A percentile compares a stretch with the other conserved stretches of the same genome.
phyloP scores from a whole-genome alignment of 2,888 invertebrate genomes.

The Sympetrum striolatum region DNA sequence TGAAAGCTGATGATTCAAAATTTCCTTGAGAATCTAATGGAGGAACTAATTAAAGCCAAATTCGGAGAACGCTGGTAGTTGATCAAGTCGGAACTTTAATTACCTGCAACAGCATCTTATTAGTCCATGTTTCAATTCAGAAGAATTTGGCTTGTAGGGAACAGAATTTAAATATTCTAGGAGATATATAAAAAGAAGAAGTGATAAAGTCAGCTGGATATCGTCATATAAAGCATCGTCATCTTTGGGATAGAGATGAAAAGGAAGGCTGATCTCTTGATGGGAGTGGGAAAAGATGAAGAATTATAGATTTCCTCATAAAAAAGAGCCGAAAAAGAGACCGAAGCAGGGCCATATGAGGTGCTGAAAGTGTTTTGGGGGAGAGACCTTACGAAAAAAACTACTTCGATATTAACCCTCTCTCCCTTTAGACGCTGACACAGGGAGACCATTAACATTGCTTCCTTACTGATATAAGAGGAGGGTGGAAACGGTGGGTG shows the following conservation, averaged over 20 bases:
- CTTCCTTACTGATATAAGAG: background rate
- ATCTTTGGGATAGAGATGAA: background rate
- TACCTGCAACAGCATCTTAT: no score
- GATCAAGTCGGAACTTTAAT: no score
- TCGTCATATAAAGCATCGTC: no score
- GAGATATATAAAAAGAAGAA: no score
- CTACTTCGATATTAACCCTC: background rate
- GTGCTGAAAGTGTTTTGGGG: background rate
- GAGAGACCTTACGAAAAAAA: background rate
- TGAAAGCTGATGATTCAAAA: no score
- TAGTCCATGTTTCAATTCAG: no score
- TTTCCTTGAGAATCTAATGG: no score
- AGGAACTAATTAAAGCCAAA: no score
- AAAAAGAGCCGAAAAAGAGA: background rate
- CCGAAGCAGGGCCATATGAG: background rate
- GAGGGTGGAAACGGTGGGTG: background rate
- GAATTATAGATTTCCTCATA: background rate
- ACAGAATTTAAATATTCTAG: no score
- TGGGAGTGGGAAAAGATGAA: background rate
- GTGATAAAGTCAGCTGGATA: no score
- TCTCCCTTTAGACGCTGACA: background rate
- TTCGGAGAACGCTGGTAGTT: no score
- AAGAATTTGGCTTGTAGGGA: no score
- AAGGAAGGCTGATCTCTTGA: background rate
- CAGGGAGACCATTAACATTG: background rate